These are phyloP conservation scores for Anastatus disparis DNA, from an alignment of 1,140 invertebrate genomes.

Conservation along the genomic window DNA sequence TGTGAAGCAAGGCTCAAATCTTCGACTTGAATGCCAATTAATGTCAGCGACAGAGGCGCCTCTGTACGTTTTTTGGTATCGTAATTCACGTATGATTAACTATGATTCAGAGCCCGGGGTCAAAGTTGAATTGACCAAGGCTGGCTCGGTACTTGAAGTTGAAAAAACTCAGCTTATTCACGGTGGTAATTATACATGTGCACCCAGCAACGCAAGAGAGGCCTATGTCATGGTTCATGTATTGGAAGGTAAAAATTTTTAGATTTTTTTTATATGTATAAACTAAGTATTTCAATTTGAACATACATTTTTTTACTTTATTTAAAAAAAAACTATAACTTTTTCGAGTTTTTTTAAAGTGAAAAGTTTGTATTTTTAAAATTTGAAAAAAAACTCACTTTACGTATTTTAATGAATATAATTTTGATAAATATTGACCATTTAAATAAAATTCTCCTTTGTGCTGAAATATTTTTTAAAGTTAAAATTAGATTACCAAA, in stretches of 20 bases:
- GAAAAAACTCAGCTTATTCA: slow-evolving; percentile 70
- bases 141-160: slow-evolving; percentile 69
- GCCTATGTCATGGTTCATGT: slow-evolving; percentile 78
- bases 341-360: no score
- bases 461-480: no score
- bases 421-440: no score
- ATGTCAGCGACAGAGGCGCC: slow-evolving; percentile 79
- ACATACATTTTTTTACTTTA: no score
- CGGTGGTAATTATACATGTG: slow-evolving; percentile 77
- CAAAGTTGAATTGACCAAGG: slow-evolving; percentile 63
- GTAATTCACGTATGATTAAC: slow-evolving; percentile 79
- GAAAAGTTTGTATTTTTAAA: no score
- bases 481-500: no score
- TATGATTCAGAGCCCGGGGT: slow-evolving; percentile 72
- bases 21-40: slow-evolving; percentile 78
- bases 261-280: no score
- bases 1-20: slow-evolving; percentile 77
- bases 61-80: slow-evolving; percentile 85
- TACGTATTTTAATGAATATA: no score
- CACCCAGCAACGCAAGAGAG: slow-evolving; percentile 75
- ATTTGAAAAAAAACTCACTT: no score
- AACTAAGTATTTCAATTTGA: no score
- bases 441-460: no score
- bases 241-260: slow-evolving; percentile 69
- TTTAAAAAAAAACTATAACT: no score